Percentiles rank a stretch among this genome's conserved stretches.
Evolutionary conservation across 2,797 vertebrate species (phyloP).

Genomic region (Fringilla coelebs): DNA sequence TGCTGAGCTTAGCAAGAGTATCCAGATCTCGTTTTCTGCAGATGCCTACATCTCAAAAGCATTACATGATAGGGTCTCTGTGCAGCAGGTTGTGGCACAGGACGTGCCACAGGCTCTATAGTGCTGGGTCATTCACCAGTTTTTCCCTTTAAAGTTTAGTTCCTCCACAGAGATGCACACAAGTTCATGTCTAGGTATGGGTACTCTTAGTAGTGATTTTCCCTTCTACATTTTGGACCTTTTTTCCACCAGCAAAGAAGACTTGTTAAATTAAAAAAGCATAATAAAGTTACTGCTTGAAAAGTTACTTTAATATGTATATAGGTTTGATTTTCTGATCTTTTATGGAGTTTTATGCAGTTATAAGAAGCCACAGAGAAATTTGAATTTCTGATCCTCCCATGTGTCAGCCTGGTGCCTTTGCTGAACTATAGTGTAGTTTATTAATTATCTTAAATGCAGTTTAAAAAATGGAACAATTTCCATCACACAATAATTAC

Average conservation of each 20-base stretch:
- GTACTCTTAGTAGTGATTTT: neutral
- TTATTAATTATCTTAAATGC: neutral
- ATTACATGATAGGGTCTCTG: neutral
- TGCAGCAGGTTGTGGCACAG: neutral
- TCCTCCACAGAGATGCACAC: neutral
- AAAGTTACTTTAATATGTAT: neutral
- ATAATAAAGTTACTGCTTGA: neutral
- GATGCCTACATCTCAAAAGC: neutral
- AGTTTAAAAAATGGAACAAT: neutral
- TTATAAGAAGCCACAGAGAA: neutral
- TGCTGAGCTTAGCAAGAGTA: neutral
- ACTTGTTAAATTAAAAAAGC: neutral
- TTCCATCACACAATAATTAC: neutral
- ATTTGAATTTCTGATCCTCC: neutral
- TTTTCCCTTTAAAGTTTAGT: neutral
- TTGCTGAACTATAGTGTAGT: neutral
- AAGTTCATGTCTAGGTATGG: neutral
- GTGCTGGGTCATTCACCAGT: neutral
- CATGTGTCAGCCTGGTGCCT: neutral
- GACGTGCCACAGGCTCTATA: neutral
- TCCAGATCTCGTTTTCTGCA: neutral
- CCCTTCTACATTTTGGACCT: neutral
- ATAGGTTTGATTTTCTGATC: neutral
- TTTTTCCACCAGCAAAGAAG: neutral
- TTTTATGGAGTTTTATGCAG: neutral